Conservation (phyloP, 1,140 invertebrate species). For the Bombus confusus region DNA sequence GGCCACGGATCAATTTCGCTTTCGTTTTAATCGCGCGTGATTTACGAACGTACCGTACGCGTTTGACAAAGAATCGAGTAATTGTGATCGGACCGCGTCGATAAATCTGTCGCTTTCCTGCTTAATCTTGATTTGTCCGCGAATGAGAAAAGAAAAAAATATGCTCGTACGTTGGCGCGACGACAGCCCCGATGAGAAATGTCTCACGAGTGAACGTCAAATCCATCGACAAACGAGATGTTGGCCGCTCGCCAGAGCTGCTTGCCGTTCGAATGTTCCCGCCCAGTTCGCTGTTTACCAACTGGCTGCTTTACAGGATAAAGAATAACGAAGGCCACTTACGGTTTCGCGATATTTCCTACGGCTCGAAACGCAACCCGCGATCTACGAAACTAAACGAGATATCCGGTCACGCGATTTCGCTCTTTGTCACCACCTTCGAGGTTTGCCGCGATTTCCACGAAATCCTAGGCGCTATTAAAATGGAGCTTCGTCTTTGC, state of each 20-base stretch:
- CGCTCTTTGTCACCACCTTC: neutral
- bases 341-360: neutral
- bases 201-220: slow-evolving; percentile 23
- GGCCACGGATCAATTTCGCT: neutral
- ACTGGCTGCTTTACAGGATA: slow-evolving; percentile 22
- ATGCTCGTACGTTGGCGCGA: neutral
- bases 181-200: slow-evolving; percentile 30
- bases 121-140: slow-evolving; percentile 23
- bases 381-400: neutral
- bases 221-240: slow-evolving; percentile 40
- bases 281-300: slow-evolving; percentile 30
- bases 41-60: neutral
- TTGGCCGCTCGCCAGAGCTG: slow-evolving; percentile 31
- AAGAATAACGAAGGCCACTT: neutral
- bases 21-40: slow-evolving; percentile 10
- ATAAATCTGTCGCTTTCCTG: slow-evolving; percentile 10
- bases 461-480: neutral
- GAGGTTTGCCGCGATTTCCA: neutral
- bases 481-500: slow-evolving; percentile 25
- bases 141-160: neutral
- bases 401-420: neutral
- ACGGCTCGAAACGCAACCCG: too few relatives aligned
- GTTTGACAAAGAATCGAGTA: slow-evolving; percentile 10
- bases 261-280: neutral
- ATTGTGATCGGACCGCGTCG: neutral